phyloP scores from a whole-genome alignment of 2,113 vertebrate genomes.

The Sorex araneus region DNA sequence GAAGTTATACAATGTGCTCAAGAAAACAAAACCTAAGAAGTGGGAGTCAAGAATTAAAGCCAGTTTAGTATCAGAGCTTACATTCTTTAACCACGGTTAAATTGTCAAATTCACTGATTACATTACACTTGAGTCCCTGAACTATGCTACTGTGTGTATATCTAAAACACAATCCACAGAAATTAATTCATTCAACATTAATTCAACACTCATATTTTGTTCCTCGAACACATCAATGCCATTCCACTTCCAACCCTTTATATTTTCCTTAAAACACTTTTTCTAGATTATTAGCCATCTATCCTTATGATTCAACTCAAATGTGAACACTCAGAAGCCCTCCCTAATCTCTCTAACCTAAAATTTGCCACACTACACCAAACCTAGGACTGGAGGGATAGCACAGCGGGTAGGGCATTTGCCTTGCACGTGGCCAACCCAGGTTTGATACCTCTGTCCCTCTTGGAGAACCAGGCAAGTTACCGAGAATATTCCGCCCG shows the following conservation, averaged over 20 bases:
- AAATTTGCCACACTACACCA: conserved; percentile 10
- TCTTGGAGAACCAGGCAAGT: too few species aligned
- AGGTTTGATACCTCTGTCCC: too few species aligned
- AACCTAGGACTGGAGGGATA: too few species aligned
- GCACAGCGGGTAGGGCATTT: too few species aligned
- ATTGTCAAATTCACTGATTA: conserved; percentile 31
- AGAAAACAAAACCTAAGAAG: conserved; percentile 43
- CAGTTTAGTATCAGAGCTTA: conserved; percentile 5
- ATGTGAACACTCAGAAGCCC: conserved; percentile 14
- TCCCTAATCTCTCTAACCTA: conserved; percentile 14
- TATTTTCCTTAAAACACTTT: conserved; percentile 53
- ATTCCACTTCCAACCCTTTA: conserved; percentile 12
- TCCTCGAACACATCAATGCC: conserved; percentile 43
- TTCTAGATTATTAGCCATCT: conserved; percentile 14
- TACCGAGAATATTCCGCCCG: too few species aligned
- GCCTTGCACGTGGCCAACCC: too few species aligned
- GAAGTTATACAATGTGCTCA: conserved; percentile 42
- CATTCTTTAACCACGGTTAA: not conserved
- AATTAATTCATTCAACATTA: conserved; percentile 47
- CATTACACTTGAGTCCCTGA: not conserved
- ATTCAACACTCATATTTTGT: not conserved
- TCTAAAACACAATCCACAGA: not conserved
- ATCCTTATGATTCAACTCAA: conserved; percentile 43
- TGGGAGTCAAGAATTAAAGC: conserved; percentile 54
- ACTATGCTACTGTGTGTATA: not conserved